phyloP scores from a whole-genome alignment of 1,140 invertebrate species.

The Heliconius eleuchia region DNA sequence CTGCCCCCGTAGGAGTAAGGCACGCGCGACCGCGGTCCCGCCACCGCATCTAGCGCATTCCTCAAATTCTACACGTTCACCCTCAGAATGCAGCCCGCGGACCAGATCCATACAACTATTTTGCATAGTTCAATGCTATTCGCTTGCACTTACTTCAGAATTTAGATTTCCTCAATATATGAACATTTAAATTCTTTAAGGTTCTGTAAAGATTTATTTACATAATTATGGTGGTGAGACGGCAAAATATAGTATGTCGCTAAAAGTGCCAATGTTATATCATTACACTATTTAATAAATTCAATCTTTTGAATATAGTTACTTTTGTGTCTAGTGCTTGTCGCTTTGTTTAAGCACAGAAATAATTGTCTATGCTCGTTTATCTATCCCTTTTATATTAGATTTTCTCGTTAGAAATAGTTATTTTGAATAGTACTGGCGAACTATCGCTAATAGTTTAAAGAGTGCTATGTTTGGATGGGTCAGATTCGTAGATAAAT shows the following conservation, averaged over 20 bases:
- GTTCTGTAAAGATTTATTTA: background rate
- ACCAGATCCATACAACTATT: slow-evolving; percentile 69
- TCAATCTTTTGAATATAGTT: slow-evolving; percentile 39
- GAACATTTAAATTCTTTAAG: background rate
- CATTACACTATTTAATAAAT: background rate
- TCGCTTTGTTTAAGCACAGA: slow-evolving; percentile 56
- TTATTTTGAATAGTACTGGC: slow-evolving; percentile 50
- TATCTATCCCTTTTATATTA: slow-evolving; percentile 43
- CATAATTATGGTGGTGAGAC: slow-evolving; percentile 45
- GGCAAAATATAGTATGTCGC: slow-evolving; percentile 64
- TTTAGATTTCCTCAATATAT: slow-evolving; percentile 36
- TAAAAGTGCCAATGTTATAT: slow-evolving; percentile 52
- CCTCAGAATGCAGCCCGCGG: slow-evolving; percentile 73
- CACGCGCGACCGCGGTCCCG: slow-evolving; percentile 54
- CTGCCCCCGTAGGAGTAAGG: slow-evolving; percentile 39
- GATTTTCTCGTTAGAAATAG: slow-evolving; percentile 64
- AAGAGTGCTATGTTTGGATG: slow-evolving; percentile 75
- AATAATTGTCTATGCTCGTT: slow-evolving; percentile 25
- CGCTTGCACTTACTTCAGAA: slow-evolving; percentile 46
- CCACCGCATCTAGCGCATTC: slow-evolving; percentile 59
- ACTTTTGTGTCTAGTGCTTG: slow-evolving; percentile 71
- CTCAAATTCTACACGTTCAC: slow-evolving; percentile 70
- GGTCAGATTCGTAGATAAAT: slow-evolving; percentile 66
- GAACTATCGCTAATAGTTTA: slow-evolving; percentile 57
- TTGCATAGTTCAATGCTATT: slow-evolving; percentile 63